Conservation (phyloP, 2,797 vertebrate species). For the Syngnathus rostellatus region DNA sequence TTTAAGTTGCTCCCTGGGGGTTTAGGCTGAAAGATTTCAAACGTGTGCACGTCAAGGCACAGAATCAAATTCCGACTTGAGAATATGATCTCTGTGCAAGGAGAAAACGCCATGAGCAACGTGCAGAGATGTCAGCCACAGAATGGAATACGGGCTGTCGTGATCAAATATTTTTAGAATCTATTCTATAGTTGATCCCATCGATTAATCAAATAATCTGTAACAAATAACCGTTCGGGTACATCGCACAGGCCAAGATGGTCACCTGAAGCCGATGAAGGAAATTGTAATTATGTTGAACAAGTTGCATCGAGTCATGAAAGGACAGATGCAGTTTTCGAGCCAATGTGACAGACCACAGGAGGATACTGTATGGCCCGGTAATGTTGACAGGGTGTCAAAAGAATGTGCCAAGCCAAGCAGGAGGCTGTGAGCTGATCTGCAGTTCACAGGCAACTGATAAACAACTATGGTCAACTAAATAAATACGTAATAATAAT, state of each 20-base stretch:
- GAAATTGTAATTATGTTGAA: not conserved
- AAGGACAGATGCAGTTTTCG: slow-evolving; percentile 13
- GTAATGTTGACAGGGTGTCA: slow-evolving; percentile 29
- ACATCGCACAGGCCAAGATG: too few species aligned
- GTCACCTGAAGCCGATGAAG: not conserved
- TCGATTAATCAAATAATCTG: too few species aligned
- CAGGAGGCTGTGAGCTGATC: slow-evolving; percentile 30
- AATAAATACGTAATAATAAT: slow-evolving; percentile 1
- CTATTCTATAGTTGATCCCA: too few species aligned
- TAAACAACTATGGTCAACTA: slow-evolving; percentile 33
- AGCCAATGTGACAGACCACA: slow-evolving; percentile 19
- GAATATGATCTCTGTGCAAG: slow-evolving; percentile 15
- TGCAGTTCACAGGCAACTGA: slow-evolving; percentile 51
- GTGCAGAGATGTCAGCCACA: slow-evolving; percentile 5
- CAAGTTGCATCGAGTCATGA: not conserved
- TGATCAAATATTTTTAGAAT: too few species aligned
- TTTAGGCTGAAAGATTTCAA: slow-evolving; percentile 44
- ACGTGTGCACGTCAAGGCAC: slow-evolving; percentile 28
- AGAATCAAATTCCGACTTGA: slow-evolving; percentile 33
- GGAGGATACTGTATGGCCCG: slow-evolving; percentile 13
- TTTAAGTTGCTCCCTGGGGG: slow-evolving; percentile 54
- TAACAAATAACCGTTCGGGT: too few species aligned
- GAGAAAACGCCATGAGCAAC: not conserved
- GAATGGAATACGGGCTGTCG: not conserved
- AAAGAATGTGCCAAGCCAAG: slow-evolving; percentile 40